Evolutionary conservation across 2,888 invertebrate species (phyloP), one percentile per base, ranked within the genome.

Genomic region (Argyresthia albistria): DNA sequence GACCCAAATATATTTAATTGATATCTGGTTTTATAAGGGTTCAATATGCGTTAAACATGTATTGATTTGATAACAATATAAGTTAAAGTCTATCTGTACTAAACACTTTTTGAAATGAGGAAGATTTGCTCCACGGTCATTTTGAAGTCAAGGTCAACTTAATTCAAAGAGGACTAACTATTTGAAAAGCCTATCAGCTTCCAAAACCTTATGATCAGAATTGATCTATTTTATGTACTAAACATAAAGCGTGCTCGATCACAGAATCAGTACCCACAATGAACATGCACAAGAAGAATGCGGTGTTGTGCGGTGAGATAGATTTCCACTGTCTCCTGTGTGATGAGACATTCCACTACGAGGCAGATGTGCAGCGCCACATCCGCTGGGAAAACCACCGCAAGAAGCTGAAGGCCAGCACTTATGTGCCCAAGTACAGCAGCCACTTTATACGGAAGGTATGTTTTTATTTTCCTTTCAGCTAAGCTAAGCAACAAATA

Each of bases 341-440:
- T 54, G 58, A 67, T 36, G 77, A 80, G 60, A 60, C 60, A 3
- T 75, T 73, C 54, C 53, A 57, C 39, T 35, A 45, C 7, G 47
- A 59, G 10, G 55, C 57, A 8, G 64, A 65, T 39, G 63, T 75
- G 11, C 73, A 80, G 37, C 73, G 66, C 53, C 81, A 81, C 54
- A 61, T 80, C 6, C 66, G 70, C 42, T 75, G 76, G 74, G 74
- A 72, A 52, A 64, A 65, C 15, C 80, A 81, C 51, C 70, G 73
- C 48, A 71, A 66, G 42, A 47, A 43, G 1, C 10, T 73, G 1
- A 76, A 74, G 58, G 55, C 37, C 2, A 65, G 65, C 47, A 56
- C 53, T 1, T 66, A 58, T 53, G 39, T 68, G 25, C 56, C 60
- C 6, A 74, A 70, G 55, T 76, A 65, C 46, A 65, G 59, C 54